Conservation (phyloP, 2,797 vertebrate species). For the Acrocephalus scirpaceus region DNA sequence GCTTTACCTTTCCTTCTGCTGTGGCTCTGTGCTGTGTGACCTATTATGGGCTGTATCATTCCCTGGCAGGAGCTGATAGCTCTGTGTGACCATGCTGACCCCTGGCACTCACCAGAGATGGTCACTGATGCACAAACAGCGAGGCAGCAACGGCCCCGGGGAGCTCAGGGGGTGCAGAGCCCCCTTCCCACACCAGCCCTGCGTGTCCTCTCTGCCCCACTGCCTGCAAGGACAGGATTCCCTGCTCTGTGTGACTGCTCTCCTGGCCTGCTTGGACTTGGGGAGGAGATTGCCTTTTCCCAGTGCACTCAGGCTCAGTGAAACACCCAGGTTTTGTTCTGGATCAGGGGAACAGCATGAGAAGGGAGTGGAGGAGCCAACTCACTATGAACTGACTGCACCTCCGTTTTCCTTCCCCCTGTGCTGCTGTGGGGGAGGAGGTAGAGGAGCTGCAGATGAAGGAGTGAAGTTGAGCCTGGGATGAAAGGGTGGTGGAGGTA, state of each 20-base stretch:
- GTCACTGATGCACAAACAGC: not conserved
- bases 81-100: not conserved
- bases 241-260: not conserved
- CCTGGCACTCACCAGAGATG: not conserved
- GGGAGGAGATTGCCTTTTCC: not conserved
- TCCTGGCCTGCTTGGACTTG: not conserved
- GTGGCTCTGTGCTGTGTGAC: not conserved
- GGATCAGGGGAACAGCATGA: not conserved
- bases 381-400: fast-evolving
- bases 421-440: fast-evolving
- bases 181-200: not conserved
- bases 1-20: not conserved
- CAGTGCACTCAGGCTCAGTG: not conserved
- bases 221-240: not conserved
- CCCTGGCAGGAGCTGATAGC: not conserved
- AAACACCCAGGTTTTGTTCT: fast-evolving
- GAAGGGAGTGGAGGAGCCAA: not conserved
- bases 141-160: not conserved
- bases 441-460: not conserved
- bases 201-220: not conserved
- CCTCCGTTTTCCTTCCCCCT: not conserved
- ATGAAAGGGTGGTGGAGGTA: fast-evolving
- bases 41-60: not conserved
- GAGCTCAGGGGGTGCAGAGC: not conserved
- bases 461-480: not conserved